Conservation (phyloP, 2,888 invertebrate genomes). For the Notodonta dromedarius region DNA sequence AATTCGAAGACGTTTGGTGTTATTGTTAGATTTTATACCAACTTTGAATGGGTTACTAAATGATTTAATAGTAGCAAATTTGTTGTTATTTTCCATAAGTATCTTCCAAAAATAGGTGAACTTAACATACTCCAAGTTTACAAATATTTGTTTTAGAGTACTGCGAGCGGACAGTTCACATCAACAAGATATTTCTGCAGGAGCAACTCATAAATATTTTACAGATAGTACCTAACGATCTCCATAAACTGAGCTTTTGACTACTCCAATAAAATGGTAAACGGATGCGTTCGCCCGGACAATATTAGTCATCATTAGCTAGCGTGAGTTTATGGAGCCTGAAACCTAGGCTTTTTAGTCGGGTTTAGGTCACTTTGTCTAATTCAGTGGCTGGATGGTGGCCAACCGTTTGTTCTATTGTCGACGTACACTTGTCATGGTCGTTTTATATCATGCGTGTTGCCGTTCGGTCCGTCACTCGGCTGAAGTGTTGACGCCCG, state of each 20-base stretch:
- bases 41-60: background rate
- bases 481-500: constrained; percentile 47
- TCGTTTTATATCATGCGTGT: constrained; percentile 67
- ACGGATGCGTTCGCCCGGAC: constrained; percentile 20
- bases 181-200: background rate
- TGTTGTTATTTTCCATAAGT: background rate
- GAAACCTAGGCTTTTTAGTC: constrained; percentile 40
- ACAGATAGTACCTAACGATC: background rate
- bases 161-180: background rate
- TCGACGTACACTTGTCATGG: constrained; percentile 58
- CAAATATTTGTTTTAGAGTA: background rate
- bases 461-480: constrained; percentile 46
- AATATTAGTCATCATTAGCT: constrained; percentile 10
- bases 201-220: constrained; percentile 1
- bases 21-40: background rate
- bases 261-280: constrained; percentile 27
- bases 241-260: constrained; percentile 9
- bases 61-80: background rate
- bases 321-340: constrained; percentile 32
- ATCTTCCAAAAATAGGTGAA: too few species aligned
- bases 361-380: constrained; percentile 65
- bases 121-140: too few species aligned
- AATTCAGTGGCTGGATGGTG: constrained; percentile 75
- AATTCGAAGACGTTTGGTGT: background rate
- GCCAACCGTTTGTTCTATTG: constrained; percentile 81